Evolutionary conservation across 2,113 vertebrate species (phyloP), one percentile per base, ranked within the genome.

Genomic region (Scomber colias): DNA sequence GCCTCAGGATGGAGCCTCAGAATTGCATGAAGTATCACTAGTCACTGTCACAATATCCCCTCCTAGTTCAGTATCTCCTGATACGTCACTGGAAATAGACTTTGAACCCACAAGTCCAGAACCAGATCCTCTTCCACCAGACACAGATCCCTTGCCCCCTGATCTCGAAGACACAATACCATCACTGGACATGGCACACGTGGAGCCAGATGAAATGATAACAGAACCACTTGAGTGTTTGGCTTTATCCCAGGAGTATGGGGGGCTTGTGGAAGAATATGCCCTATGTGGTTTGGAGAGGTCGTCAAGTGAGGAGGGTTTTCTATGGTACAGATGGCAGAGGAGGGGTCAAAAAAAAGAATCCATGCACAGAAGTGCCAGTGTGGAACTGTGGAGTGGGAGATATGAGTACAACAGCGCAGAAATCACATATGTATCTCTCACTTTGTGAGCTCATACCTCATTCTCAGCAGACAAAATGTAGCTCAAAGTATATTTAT

Each of bases 381-480:
- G 95, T 61, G 92, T 95, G 59, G 95, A 95, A 87, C 89, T 95
- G 15, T 95, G 94, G 92, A 94, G 93, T 61, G 90, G 94, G 40
- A 80, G 92, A 91, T 95, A 95, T 17, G 91, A 94, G 59, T 95
- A 94, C 77, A 95, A 95, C 85, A 95, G 94, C 84, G 94, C 94
- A 69, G 93, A 94, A 89, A 95, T 95, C 87, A 94, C 94, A 87
- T 95, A 95, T 6, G 94, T 95, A 67, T 95, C 95, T 46, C 90
- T 95, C 62, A 95, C 94, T 73, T 89, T 95, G 79, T 95, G 83
- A 94, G 46, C 64, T 74, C 67, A 81, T 90, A 89, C 87, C 91
- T 90, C 84, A 87, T 73, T 74, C 45, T 90, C 81, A 89, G 92
- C 91, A 93, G 88, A 71, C 71, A 60, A 92, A 92, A 90, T 92